These are phyloP conservation scores for Neotragus pygmaeus DNA, from an alignment of 2,113 vertebrate genomes.

Conservation along the genomic window DNA sequence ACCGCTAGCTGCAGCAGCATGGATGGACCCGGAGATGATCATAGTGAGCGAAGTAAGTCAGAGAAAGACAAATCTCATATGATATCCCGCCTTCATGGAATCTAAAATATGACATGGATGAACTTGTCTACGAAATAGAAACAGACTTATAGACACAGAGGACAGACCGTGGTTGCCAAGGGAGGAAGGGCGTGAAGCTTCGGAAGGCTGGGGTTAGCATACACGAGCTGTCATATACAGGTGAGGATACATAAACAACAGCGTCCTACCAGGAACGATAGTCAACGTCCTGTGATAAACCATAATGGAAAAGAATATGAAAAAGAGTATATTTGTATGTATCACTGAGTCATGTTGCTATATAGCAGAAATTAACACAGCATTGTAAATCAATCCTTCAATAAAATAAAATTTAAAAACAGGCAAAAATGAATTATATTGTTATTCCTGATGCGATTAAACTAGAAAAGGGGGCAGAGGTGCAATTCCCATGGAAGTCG, in stretches of 20 bases:
- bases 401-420: not conserved
- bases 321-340: not conserved
- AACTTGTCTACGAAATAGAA: not conserved
- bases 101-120: not conserved
- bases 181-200: not conserved
- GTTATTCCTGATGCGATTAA: not conserved
- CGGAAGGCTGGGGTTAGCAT: not conserved
- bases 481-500: not conserved
- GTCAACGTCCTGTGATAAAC: not conserved
- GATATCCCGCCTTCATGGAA: accelerated
- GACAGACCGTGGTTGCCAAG: not conserved
- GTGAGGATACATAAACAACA: not conserved
- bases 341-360: not conserved
- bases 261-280: accelerated
- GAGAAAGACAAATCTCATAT: not conserved
- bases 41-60: not conserved
- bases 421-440: not conserved
- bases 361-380: not conserved
- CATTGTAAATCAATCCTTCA: not conserved
- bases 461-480: not conserved
- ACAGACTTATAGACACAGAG: not conserved
- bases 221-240: not conserved
- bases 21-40: not conserved
- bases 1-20: not conserved
- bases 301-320: not conserved